A percentile compares a stretch with the other conserved stretches of the same genome.
Conservation (phyloP, 2,113 vertebrate genomes). For the Jaculus jaculus region DNA sequence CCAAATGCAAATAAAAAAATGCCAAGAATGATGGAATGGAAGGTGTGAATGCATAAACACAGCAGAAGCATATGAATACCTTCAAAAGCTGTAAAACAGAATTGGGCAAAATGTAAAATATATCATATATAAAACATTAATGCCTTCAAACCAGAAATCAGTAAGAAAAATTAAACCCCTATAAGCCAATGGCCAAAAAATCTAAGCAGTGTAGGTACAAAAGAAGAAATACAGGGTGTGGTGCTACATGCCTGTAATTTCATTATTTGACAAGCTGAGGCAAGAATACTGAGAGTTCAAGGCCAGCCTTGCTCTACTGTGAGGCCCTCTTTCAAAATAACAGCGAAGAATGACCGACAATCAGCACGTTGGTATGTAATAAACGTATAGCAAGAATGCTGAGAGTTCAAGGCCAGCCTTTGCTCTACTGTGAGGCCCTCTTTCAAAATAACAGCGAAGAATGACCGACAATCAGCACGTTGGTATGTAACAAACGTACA, state of each 20-base stretch:
- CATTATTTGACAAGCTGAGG: too few relatives aligned
- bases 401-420: not conserved
- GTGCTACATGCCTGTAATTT: too few relatives aligned
- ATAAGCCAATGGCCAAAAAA: not conserved
- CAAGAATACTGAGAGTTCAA: not conserved
- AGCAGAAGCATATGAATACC: not conserved
- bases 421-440: not conserved
- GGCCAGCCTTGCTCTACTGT: not conserved
- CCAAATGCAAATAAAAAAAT: not conserved
- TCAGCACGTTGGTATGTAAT: not conserved
- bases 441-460: not conserved
- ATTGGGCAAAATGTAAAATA: not conserved
- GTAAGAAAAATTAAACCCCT: not conserved
- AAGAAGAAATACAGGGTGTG: not conserved
- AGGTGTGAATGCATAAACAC: not conserved
- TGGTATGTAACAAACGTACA: not conserved
- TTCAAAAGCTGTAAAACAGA: not conserved
- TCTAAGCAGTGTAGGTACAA: not conserved
- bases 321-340: not conserved
- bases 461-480: not conserved
- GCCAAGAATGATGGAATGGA: not conserved
- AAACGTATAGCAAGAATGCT: not conserved
- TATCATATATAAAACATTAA: not conserved
- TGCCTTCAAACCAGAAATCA: not conserved
- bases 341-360: not conserved